These are phyloP conservation scores for Drosophila crucigera DNA, from an alignment of 2,888 invertebrate species.

Conservation along the genomic window DNA sequence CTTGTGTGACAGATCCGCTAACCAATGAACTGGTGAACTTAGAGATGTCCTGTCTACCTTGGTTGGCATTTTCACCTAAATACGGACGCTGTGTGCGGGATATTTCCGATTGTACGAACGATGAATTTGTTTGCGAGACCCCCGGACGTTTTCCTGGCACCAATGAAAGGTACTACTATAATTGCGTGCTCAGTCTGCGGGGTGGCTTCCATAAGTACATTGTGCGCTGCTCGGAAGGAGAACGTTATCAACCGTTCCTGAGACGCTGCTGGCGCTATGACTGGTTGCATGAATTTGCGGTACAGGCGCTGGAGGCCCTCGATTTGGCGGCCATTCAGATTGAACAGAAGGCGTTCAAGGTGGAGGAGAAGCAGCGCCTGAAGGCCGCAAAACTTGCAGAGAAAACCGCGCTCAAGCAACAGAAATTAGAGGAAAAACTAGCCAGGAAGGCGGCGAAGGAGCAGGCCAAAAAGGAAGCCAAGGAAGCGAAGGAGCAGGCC, in stretches of 20 bases:
- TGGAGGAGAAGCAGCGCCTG: slow-evolving; percentile 64
- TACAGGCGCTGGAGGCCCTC: slow-evolving; percentile 46
- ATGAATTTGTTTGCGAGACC: slow-evolving; percentile 50
- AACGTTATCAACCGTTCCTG: slow-evolving; percentile 64
- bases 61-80: slow-evolving; percentile 55
- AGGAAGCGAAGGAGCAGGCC: slow-evolving; percentile 51
- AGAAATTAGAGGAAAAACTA: slow-evolving; percentile 71
- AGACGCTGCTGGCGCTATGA: slow-evolving; percentile 71
- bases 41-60: slow-evolving; percentile 54
- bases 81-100: slow-evolving; percentile 72
- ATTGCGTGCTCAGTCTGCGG: slow-evolving; percentile 58
- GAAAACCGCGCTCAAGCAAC: slow-evolving; percentile 69
- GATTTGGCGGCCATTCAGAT: slow-evolving; percentile 70
- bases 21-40: slow-evolving; percentile 32
- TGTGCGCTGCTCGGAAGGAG: slow-evolving; percentile 68
- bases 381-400: slow-evolving; percentile 69
- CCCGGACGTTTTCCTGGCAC: slow-evolving; percentile 61
- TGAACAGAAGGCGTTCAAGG: slow-evolving; percentile 73
- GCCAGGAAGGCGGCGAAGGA: slow-evolving; percentile 76
- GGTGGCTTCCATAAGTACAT: slow-evolving; percentile 72
- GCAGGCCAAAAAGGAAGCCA: slow-evolving; percentile 63
- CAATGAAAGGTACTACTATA: slow-evolving; percentile 71
- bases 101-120: slow-evolving; percentile 59
- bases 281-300: slow-evolving; percentile 54
- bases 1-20: slow-evolving; percentile 50